Percentiles rank a stretch among this genome's conserved stretches.
These are phyloP conservation scores for Anhinga rufa DNA, from an alignment of 2,113 vertebrate species.

Conservation along the genomic window DNA sequence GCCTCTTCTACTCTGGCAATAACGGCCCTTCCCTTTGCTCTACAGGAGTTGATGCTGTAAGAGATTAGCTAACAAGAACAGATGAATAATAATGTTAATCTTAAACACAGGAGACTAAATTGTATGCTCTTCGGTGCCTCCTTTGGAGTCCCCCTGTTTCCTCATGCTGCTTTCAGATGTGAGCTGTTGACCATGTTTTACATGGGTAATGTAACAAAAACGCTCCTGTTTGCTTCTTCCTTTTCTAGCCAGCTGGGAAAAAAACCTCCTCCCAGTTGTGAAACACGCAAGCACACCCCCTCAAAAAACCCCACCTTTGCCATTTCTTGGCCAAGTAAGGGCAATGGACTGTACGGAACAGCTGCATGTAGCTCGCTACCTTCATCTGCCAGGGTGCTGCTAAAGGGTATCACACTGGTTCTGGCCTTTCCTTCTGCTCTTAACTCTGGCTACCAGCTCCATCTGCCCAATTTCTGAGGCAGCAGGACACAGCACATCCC, in stretches of 20 bases:
- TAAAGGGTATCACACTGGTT: not conserved
- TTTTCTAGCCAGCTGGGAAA: not conserved
- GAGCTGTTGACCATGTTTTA: not conserved
- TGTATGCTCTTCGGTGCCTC: not conserved
- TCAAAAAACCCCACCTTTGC: not conserved
- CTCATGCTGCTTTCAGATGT: not conserved
- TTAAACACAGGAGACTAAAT: not conserved
- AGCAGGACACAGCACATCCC: not conserved
- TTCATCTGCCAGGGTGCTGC: not conserved
- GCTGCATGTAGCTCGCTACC: not conserved
- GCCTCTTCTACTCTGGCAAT: not conserved
- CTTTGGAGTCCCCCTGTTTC: not conserved
- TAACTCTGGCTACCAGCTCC: not conserved
- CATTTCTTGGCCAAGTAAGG: not conserved
- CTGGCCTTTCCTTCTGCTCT: not conserved
- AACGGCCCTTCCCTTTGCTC: not conserved
- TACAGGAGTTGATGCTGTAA: not conserved
- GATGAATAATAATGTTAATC: not conserved
- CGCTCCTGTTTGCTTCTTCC: not conserved
- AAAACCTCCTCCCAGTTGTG: not conserved
- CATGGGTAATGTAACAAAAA: not conserved
- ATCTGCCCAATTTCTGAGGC: not conserved
- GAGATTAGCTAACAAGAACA: not conserved
- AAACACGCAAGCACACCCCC: not conserved
- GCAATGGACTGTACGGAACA: not conserved